A percentile compares a stretch with the other conserved stretches of the same genome.
Evolutionary conservation across 37 sponge, comb jelly and placozoan genomes (phyloP).

Genomic region (Axinella damicornis): DNA sequence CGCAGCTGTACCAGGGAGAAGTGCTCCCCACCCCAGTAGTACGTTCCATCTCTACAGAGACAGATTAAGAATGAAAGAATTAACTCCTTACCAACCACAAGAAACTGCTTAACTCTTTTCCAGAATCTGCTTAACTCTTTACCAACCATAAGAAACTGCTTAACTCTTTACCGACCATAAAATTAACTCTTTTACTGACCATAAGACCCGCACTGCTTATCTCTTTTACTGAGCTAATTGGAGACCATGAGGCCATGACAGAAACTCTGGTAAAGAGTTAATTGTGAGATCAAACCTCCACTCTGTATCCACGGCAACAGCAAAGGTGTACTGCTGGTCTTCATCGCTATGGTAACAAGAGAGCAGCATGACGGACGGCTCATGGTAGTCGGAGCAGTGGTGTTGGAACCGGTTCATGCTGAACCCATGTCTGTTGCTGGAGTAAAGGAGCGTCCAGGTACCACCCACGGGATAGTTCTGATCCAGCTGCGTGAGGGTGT

Average conservation of each 20-base stretch:
- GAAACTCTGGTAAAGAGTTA: too few species aligned
- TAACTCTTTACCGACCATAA: too few species aligned
- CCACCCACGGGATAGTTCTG: conserved; percentile 65
- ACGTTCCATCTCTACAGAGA: conserved; percentile 61
- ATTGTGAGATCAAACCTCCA: conserved; percentile 85
- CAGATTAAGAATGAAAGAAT: neutral
- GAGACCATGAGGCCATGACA: too few species aligned
- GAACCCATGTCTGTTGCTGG: conserved; percentile 62
- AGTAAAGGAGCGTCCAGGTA: conserved; percentile 72
- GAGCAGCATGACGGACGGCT: conserved; percentile 63
- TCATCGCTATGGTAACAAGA: conserved; percentile 24
- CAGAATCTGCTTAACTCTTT: too few species aligned
- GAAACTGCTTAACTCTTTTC: too few species aligned
- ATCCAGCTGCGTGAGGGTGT: too few species aligned
- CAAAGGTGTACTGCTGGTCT: conserved; percentile 38
- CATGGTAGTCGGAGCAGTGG: conserved; percentile 74
- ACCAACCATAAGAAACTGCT: too few species aligned
- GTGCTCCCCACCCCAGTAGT: conserved; percentile 69
- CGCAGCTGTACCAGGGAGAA: conserved; percentile 58
- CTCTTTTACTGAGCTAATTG: too few species aligned
- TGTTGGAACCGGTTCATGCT: conserved; percentile 76
- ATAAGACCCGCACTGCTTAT: too few species aligned
- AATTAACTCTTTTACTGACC: too few species aligned
- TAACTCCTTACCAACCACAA: neutral
- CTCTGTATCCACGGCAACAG: conserved; percentile 66